phyloP scores from a whole-genome alignment of 2,797 vertebrate genomes.

The Falco cherrug region DNA sequence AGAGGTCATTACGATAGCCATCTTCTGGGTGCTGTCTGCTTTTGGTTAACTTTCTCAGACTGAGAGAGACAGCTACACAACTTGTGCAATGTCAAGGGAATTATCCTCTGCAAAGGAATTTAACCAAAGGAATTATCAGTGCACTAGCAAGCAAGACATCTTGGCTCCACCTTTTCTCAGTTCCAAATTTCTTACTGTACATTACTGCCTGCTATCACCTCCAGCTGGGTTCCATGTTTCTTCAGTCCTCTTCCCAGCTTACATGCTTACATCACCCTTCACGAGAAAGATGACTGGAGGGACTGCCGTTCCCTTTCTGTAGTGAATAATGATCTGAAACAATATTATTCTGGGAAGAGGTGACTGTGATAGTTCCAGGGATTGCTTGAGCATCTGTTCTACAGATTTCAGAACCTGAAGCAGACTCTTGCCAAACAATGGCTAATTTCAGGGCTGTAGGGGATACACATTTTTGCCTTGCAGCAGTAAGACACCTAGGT shows the following conservation, averaged over 20 bases:
- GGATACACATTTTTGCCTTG: background rate
- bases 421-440: background rate
- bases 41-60: background rate
- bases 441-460: background rate
- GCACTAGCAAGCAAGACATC: background rate
- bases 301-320: background rate
- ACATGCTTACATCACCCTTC: background rate
- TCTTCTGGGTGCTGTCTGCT: background rate
- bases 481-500: background rate
- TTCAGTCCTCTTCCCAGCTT: background rate
- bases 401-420: background rate
- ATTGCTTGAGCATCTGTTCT: background rate
- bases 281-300: accelerated
- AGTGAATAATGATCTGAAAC: background rate
- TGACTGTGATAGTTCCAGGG: background rate
- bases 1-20: background rate
- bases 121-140: background rate
- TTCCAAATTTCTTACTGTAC: background rate
- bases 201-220: background rate
- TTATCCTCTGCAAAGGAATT: background rate
- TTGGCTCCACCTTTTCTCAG: background rate
- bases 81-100: background rate
- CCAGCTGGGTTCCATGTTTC: background rate
- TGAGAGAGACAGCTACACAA: background rate
- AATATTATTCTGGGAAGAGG: background rate